Percentiles rank a stretch among this genome's conserved stretches.
phyloP scores from a whole-genome alignment of 1,140 invertebrate species.

The Heterodera carotae region DNA sequence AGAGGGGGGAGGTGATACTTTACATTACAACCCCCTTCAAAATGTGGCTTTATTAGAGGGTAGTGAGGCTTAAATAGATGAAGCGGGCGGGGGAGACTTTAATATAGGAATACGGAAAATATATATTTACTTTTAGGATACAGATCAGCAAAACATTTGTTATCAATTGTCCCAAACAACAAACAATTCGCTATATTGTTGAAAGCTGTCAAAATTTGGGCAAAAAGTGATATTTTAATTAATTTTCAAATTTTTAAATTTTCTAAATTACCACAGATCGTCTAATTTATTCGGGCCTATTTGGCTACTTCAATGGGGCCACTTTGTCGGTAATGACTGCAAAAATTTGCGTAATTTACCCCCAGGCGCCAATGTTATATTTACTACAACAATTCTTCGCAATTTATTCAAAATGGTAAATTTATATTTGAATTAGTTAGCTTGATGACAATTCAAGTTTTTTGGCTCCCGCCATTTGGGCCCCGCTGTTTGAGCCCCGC shows the following conservation, averaged over 20 bases:
- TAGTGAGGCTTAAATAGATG: no score
- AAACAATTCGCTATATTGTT: background rate
- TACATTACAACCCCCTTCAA: no score
- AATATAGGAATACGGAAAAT: no score
- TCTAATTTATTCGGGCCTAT: background rate
- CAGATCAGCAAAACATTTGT: background rate
- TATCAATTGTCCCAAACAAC: background rate
- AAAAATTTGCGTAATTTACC: background rate
- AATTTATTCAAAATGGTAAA: background rate
- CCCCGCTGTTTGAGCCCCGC: no score
- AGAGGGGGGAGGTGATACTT: no score
- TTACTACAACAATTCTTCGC: background rate
- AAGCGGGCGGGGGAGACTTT: no score
- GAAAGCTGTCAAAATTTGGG: background rate
- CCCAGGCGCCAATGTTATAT: background rate
- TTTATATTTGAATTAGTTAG: background rate
- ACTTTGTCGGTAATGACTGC: background rate
- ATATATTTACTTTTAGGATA: background rate
- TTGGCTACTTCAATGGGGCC: background rate
- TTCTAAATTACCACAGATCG: background rate
- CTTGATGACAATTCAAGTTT: no score
- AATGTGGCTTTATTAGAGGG: no score
- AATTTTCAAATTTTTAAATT: background rate
- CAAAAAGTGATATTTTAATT: background rate
- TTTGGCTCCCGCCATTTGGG: no score